A percentile compares a stretch with the other conserved stretches of the same genome.
These are phyloP conservation scores for Petrolisthes cinctipes DNA, from an alignment of 2,888 invertebrate genomes.

Conservation along the genomic window DNA sequence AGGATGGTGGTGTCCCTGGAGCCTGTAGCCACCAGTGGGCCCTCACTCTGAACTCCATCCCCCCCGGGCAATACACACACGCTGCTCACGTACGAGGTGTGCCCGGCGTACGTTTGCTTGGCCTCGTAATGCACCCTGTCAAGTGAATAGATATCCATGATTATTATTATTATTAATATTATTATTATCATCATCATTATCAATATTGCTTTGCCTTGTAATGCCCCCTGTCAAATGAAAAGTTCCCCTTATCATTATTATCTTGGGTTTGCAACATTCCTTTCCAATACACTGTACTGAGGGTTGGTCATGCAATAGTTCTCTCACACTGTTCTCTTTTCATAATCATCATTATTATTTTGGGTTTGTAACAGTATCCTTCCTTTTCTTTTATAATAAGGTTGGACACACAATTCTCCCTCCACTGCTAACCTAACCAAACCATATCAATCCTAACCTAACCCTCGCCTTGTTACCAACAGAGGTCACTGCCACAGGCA, in stretches of 20 bases:
- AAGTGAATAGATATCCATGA: not conserved
- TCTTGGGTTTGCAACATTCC: not conserved
- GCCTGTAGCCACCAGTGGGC: slow-evolving; percentile 83
- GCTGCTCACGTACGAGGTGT: slow-evolving; percentile 87
- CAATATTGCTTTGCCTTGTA: not conserved
- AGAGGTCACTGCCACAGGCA: no score
- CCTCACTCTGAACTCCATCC: slow-evolving; percentile 78
- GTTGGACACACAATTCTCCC: no score
- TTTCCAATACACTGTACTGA: no score
- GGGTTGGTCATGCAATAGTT: no score
- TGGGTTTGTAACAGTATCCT: no score
- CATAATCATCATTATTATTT: no score
- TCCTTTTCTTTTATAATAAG: no score
- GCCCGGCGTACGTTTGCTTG: slow-evolving; percentile 77
- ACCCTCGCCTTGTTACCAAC: no score
- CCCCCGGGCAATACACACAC: slow-evolving; percentile 84
- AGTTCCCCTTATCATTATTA: not conserved
- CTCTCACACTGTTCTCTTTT: no score
- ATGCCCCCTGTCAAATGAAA: not conserved
- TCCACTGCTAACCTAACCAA: no score
- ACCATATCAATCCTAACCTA: no score
- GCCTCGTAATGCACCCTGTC: slow-evolving; percentile 77
- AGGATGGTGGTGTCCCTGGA: slow-evolving; percentile 89
- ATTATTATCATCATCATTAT: not conserved
- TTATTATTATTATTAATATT: not conserved